Base-by-base conservation (phyloP, 1,140 invertebrate genomes). In the Pteromalus puparum region DNA sequence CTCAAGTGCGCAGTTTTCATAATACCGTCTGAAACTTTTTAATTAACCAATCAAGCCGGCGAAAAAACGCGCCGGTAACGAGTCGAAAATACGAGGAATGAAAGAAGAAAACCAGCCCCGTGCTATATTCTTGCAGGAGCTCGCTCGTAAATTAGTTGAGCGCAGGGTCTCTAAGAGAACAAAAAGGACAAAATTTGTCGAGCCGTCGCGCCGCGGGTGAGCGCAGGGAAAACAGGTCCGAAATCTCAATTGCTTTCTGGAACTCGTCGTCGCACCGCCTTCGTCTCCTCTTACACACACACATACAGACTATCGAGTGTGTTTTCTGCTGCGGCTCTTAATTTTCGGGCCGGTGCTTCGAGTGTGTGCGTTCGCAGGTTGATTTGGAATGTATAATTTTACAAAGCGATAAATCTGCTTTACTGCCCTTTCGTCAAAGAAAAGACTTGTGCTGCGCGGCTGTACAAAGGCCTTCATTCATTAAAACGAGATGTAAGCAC, bases 181-280 rank as follows among this genome's bases (percentile, higher is more conserved):
- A 48, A 48, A 76, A 76, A 42, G 74, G 68, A 34, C 30, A 53
- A 61, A 76, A 67, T 75, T 76, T 42, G 46, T 82, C 72, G 48
- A 53, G 48, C 15, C 38, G 78, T 9, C n/a, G 18, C 68, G 81
- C 81, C 46, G 72, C 72, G 81, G 48, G 81, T 65, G 68, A 30
- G 24, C 7, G 68, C 68, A 30, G 68, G 72, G 24, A 77, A 83
- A 77, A 77, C 81, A 83, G 81, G 81, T 83, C 74, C 26, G 67
- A 72, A 72, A 72, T 53, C 70, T 81, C 80, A 53, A 81, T 77
- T 76, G 74, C 81, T 83, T 83, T 77, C 74, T 77, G 81, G 74
- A 77, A 83, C 76, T 83, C 28, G 15, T 34, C 7, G 7, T 26
- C 73, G n/a, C n/a, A 38, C 9, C n/a, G 26, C 53, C 13, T 28